These are phyloP conservation scores for Drosophila persimilis DNA, from an alignment of 1,140 invertebrate species.

Conservation along the genomic window DNA sequence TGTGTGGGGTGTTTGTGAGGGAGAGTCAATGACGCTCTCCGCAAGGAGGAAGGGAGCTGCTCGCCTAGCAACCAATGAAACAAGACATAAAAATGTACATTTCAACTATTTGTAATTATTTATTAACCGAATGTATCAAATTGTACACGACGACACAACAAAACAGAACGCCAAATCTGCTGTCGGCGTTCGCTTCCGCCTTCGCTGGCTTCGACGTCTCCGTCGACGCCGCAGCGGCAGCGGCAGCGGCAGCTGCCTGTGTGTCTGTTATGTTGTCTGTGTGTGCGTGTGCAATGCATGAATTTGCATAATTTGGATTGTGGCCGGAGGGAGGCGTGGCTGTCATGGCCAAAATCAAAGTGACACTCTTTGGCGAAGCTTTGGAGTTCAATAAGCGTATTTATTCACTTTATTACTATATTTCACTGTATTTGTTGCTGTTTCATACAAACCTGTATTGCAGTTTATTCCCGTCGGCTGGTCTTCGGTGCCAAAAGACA, in stretches of 20 bases:
- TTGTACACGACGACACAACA: conserved; percentile 9
- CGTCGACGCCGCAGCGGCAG: background rate
- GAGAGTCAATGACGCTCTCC: conserved; percentile 29
- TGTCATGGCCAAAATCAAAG: conserved; percentile 41
- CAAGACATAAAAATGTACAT: conserved; percentile 2
- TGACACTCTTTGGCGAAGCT: conserved; percentile 28
- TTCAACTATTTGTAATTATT: conserved; percentile 13
- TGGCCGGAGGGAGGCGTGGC: conserved; percentile 43
- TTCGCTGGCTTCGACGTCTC: conserved; percentile 43
- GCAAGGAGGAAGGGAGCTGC: conserved; percentile 4
- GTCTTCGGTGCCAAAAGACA: too few relatives aligned
- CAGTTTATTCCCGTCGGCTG: conserved; percentile 50
- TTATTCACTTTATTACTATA: conserved; percentile 7
- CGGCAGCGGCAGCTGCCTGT: conserved; percentile 30
- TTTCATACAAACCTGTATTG: conserved; percentile 73
- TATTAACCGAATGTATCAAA: conserved; percentile 16
- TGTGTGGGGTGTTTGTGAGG: conserved; percentile 39
- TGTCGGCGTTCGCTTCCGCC: conserved; percentile 60
- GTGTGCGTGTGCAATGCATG: conserved; percentile 39
- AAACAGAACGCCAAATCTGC: conserved; percentile 31
- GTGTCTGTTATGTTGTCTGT: conserved; percentile 1
- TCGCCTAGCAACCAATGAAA: conserved; percentile 48
- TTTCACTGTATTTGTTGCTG: conserved; percentile 9
- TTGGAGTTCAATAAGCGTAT: conserved; percentile 36
- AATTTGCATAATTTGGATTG: conserved; percentile 74